Conservation (phyloP, 2,113 vertebrate genomes). For the Chelonoidis abingdonii region DNA sequence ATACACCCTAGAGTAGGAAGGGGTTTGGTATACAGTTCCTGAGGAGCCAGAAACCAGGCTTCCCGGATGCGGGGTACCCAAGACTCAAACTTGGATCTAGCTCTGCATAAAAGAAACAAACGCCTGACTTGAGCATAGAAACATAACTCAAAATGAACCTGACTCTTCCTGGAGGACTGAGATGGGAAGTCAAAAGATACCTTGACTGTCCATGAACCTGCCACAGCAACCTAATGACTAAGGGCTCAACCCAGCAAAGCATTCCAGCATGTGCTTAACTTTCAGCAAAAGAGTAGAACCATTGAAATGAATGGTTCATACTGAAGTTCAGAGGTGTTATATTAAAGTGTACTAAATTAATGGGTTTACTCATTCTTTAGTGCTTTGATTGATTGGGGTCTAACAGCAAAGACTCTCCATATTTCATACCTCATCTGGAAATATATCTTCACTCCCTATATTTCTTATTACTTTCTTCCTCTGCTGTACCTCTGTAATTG, state of each 20-base stretch:
- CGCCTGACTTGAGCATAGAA: rapidly evolving
- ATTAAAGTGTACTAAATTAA: not conserved
- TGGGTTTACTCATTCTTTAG: rapidly evolving
- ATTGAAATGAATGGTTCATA: not conserved
- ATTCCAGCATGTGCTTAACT: not conserved
- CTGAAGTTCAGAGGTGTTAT: not conserved
- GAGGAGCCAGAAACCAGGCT: not conserved
- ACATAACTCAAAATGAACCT: not conserved
- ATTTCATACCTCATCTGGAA: not conserved
- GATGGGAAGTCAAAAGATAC: not conserved
- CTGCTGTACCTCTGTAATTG: not conserved
- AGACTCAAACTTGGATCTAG: not conserved
- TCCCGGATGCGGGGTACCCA: not conserved
- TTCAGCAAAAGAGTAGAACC: not conserved
- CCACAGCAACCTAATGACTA: rapidly evolving
- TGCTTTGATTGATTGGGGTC: rapidly evolving
- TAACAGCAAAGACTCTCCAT: not conserved
- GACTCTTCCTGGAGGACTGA: rapidly evolving
- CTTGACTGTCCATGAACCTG: rapidly evolving
- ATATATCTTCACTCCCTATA: not conserved
- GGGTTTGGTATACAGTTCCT: not conserved
- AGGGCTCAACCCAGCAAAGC: rapidly evolving
- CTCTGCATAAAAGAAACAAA: rapidly evolving
- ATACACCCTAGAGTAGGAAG: not conserved
- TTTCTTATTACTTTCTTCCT: not conserved